These are phyloP conservation scores for Celastrina argiolus DNA, from an alignment of 2,888 invertebrate genomes.

Conservation along the genomic window DNA sequence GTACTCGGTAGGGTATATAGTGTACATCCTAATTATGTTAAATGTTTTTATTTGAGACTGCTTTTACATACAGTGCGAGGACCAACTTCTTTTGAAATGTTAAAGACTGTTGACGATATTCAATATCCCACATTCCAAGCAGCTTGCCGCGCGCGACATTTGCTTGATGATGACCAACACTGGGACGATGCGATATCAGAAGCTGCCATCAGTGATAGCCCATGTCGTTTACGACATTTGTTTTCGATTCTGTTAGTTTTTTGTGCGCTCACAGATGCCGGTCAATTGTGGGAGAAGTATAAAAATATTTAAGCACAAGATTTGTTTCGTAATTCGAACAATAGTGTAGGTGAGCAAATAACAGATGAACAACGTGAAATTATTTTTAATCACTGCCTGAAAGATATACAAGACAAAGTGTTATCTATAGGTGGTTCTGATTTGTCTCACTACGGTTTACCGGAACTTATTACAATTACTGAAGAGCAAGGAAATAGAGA, in stretches of 20 bases:
- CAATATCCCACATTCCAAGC: constrained; percentile 34
- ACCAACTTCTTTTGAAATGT: constrained; percentile 39
- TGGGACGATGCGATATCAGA: constrained; percentile 38
- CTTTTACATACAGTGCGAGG: constrained; percentile 38
- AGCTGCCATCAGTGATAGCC: constrained; percentile 34
- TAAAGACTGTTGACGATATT: constrained; percentile 33
- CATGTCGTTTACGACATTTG: constrained; percentile 35
- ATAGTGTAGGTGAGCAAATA: no score
- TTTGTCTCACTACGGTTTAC: no score
- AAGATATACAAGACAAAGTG: no score
- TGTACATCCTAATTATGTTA: constrained; percentile 25
- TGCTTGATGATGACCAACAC: constrained; percentile 34
- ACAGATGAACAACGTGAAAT: no score
- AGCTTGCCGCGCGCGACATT: constrained; percentile 28
- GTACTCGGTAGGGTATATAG: constrained; percentile 23
- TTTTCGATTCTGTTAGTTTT: constrained; percentile 35
- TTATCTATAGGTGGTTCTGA: no score
- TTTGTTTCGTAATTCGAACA: no score
- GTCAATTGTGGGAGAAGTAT: not conserved
- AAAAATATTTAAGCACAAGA: no score
- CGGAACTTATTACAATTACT: no score
- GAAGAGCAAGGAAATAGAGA: no score
- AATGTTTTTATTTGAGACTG: constrained; percentile 28
- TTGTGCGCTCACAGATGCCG: constrained; percentile 35
- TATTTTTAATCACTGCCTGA: no score